Evolutionary conservation across 2,113 vertebrate species (phyloP).

Genomic region (Echinops telfairi): DNA sequence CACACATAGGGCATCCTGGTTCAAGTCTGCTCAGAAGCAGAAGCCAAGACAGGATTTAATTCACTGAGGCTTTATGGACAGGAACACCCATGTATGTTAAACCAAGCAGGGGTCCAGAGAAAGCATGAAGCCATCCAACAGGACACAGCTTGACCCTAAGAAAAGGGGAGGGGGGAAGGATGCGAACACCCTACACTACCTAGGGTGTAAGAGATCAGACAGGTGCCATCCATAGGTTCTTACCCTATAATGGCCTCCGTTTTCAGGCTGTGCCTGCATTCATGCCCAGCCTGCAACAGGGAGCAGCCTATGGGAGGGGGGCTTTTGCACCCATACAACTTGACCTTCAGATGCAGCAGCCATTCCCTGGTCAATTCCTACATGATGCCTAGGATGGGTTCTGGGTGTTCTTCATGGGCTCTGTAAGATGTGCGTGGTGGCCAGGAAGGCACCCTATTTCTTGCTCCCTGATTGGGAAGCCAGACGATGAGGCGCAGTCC

Average conservation of each 20-base stretch:
- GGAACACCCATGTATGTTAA: rapidly evolving
- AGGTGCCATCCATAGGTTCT: no score
- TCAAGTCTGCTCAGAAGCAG: not conserved
- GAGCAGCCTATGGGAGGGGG: rapidly evolving
- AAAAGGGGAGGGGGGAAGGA: no score
- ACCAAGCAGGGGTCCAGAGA: rapidly evolving
- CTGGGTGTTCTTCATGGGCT: no score
- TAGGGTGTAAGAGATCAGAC: not conserved
- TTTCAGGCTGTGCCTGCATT: not conserved
- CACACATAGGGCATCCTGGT: rapidly evolving
- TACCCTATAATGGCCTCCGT: no score
- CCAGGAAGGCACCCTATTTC: no score
- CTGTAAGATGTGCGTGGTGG: no score
- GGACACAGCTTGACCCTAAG: not conserved
- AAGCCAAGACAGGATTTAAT: rapidly evolving
- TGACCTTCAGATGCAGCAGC: not conserved
- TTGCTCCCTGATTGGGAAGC: no score
- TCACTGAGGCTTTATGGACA: rapidly evolving
- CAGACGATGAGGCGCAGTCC: not conserved
- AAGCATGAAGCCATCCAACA: not conserved
- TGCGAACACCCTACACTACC: not conserved
- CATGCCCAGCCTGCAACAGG: rapidly evolving
- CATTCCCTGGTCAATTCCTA: not conserved
- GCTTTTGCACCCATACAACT: rapidly evolving
- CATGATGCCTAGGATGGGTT: not conserved